A percentile compares a stretch with the other conserved stretches of the same genome.
phyloP scores from a whole-genome alignment of 2,797 vertebrate genomes.

The Esox masquinongy region DNA sequence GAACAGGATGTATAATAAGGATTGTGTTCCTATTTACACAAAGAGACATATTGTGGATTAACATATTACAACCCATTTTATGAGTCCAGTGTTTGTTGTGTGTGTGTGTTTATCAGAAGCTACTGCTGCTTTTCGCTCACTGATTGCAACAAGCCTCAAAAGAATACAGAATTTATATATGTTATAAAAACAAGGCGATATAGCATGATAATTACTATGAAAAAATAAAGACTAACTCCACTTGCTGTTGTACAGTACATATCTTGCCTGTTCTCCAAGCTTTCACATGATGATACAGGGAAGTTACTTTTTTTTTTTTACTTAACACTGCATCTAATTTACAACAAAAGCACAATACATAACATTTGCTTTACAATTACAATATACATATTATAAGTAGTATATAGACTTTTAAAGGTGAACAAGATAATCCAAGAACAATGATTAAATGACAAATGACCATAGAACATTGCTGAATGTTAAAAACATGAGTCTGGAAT shows the following conservation, averaged over 20 bases:
- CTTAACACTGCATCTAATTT: not conserved
- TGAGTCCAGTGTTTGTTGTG: not conserved
- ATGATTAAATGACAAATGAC: not conserved
- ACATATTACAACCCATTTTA: not conserved
- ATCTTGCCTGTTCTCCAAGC: not conserved
- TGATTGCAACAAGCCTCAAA: not conserved
- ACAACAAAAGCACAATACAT: not conserved
- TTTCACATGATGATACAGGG: not conserved
- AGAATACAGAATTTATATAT: not conserved
- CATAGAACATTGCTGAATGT: not conserved
- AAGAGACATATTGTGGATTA: not conserved
- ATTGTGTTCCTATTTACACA: not conserved
- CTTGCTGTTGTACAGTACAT: not conserved
- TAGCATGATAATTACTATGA: constrained; percentile 14
- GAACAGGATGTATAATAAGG: not conserved
- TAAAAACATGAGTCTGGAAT: not conserved
- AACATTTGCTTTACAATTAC: not conserved
- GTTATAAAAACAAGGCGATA: not conserved
- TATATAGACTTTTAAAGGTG: not conserved
- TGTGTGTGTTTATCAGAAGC: not conserved
- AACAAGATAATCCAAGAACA: not conserved
- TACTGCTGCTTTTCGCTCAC: not conserved
- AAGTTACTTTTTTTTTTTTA: not conserved
- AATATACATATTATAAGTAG: not conserved
- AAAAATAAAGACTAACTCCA: not conserved